Base-by-base conservation (phyloP, 2,888 invertebrate species). In the Netelia fuscicornis region DNA sequence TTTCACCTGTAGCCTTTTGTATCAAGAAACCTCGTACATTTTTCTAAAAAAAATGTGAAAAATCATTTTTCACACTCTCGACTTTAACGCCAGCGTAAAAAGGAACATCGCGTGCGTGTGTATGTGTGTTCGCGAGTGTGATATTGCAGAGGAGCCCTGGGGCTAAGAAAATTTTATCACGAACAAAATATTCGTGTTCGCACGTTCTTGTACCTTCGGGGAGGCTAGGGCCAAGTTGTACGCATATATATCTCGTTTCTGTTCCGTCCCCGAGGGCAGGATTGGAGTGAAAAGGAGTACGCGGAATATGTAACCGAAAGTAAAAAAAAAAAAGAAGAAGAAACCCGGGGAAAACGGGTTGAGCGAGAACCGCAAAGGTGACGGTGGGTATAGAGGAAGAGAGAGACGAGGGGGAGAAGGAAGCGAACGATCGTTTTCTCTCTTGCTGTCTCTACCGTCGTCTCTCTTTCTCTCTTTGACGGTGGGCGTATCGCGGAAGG, bases 401-500 rank as follows among this genome's bases (percentile, higher is more conserved):
- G 9, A 58, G 67, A 52, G 58, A 44, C 10, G 74, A 74, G 78
- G 74, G 68, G 75, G 13, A 72, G 77, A 70, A 75, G 79, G 82
- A 79, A 81, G 81, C 79, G 81, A 70, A 78, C 70, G 72, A 83
- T 84, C 85, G 81, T 79, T 81, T 81, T 71, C 76, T 67, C 72
- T 37, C 37, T 37, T 6, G 37, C 37, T 37, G 37, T 37, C 37
- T 37, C 37, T 37, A 37, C 37, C 37, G 37, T 6, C 37, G 6
- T 37, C 37, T 37, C 37, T 37, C 37, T 37, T 37, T 37, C 37
- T 84, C 80, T 58, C 81, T 74, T 81, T 78, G 79, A 84, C 71
- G 37, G 72, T 72, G 77, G 20, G 81, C 81, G 83, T 86, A 84
- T 86, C 87, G 81, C 81, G 78, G 81, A 86, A 85, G 87, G 85